Percentiles rank a stretch among this genome's conserved stretches.
Evolutionary conservation across 35 echinoderm and acorn worm species (phyloP).

Genomic region (Nesometra sesokonis): DNA sequence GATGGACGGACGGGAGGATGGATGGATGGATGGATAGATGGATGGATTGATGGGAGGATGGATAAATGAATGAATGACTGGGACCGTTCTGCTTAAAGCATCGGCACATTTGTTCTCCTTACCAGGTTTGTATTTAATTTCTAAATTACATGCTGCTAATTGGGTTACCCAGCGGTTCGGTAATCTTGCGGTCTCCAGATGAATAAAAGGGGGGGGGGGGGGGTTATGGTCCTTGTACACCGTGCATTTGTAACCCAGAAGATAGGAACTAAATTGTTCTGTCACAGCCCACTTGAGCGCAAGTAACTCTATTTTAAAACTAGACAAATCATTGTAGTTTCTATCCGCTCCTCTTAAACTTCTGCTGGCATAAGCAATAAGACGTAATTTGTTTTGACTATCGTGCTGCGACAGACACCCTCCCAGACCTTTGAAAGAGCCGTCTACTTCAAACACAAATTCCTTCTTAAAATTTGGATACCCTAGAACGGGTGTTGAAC

Average conservation of each 20-base stretch:
- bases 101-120: background rate
- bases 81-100: no score
- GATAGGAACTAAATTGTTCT: background rate
- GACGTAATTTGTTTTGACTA: background rate
- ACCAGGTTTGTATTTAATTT: no score
- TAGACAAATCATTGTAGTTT: background rate
- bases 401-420: background rate
- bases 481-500: background rate
- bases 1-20: no score
- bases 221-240: no score
- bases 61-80: no score
- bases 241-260: no score
- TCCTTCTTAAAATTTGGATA: constrained; percentile 1
- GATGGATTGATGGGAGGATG: no score
- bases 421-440: background rate
- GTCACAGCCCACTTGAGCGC: background rate
- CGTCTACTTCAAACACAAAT: constrained; percentile 6
- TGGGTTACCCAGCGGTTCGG: no score
- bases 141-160: no score
- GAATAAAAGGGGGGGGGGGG: no score
- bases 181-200: no score
- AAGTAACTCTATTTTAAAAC: background rate
- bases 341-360: background rate
- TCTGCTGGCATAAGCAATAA: background rate
- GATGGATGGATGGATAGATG: no score